A percentile compares a stretch with the other conserved stretches of the same genome.
phyloP scores from a whole-genome alignment of 2,113 vertebrate species.

The Leucoraja erinaceus region DNA sequence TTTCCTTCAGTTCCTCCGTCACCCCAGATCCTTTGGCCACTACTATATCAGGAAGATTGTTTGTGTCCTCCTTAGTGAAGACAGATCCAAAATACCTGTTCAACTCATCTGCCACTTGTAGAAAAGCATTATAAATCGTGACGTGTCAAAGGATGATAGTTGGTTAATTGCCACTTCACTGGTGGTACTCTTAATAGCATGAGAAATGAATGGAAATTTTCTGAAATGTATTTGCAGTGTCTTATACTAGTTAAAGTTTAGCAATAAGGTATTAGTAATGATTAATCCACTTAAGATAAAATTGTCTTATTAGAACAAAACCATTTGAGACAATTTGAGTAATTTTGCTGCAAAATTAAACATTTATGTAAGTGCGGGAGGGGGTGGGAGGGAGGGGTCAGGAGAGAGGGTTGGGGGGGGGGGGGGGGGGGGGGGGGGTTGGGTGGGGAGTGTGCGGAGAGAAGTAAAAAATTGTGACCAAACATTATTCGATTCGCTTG shows the following conservation, averaged over 20 bases:
- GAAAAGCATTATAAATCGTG: too few relatives aligned
- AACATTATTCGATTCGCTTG: background rate
- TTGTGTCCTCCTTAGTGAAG: too few relatives aligned
- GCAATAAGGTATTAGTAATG: background rate
- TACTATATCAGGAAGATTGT: too few relatives aligned
- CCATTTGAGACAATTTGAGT: background rate
- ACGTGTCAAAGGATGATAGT: background rate
- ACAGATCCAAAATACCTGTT: too few relatives aligned
- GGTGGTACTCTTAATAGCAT: background rate
- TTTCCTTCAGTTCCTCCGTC: too few relatives aligned
- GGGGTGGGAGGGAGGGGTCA: too few relatives aligned
- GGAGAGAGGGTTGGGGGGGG: too few relatives aligned
- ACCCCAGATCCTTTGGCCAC: too few relatives aligned
- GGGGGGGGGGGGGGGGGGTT: too few relatives aligned
- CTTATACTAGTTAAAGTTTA: background rate
- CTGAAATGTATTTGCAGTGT: background rate
- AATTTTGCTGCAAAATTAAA: background rate
- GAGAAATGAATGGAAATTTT: background rate
- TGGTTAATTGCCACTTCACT: background rate
- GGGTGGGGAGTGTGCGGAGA: background rate
- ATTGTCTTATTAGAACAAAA: background rate
- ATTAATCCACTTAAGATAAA: background rate
- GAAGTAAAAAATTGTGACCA: background rate
- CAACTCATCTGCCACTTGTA: too few relatives aligned
- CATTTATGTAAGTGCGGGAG: background rate